phyloP scores from a whole-genome alignment of 2,888 invertebrate genomes.

The Melieria picta region DNA sequence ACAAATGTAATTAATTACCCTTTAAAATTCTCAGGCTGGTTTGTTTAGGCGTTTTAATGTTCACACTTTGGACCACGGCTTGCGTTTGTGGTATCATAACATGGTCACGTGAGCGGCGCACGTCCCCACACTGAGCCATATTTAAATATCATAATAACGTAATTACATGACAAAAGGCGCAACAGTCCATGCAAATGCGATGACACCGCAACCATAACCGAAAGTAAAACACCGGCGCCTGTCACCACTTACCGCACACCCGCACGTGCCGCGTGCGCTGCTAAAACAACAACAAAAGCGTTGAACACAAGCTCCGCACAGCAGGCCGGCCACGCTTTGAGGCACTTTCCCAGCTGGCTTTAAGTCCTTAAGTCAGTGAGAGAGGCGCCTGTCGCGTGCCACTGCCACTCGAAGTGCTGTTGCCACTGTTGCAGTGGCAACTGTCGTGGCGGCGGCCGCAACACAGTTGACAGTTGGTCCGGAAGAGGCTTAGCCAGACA shows the following conservation, averaged over 20 bases:
- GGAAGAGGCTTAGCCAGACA: conserved; percentile 21
- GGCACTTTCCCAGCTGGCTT: neutral
- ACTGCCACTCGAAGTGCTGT: conserved; percentile 27
- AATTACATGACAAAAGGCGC: conserved; percentile 48
- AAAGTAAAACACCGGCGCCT: conserved; percentile 28
- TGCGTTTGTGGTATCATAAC: conserved; percentile 40
- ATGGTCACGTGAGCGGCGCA: conserved; percentile 38
- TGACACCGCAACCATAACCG: conserved; percentile 35
- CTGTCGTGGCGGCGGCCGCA: conserved; percentile 11
- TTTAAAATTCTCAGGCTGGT: too few relatives aligned
- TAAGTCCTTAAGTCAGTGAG: conserved; percentile 35
- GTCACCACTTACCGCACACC: conserved; percentile 37
- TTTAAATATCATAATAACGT: conserved; percentile 44
- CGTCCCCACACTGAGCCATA: conserved; percentile 12
- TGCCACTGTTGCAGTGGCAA: conserved; percentile 25
- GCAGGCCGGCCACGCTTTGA: neutral
- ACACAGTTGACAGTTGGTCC: conserved; percentile 20
- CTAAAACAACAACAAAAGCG: neutral
- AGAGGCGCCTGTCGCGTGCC: conserved; percentile 36
- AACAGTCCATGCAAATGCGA: conserved; percentile 40
- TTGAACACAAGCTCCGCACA: neutral
- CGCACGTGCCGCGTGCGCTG: conserved; percentile 16
- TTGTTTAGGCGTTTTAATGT: neutral
- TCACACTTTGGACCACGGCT: conserved; percentile 15
- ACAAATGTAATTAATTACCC: too few relatives aligned